Evolutionary conservation across 2,797 vertebrate genomes (phyloP).

Genomic region (Acestrorhynchus altus): DNA sequence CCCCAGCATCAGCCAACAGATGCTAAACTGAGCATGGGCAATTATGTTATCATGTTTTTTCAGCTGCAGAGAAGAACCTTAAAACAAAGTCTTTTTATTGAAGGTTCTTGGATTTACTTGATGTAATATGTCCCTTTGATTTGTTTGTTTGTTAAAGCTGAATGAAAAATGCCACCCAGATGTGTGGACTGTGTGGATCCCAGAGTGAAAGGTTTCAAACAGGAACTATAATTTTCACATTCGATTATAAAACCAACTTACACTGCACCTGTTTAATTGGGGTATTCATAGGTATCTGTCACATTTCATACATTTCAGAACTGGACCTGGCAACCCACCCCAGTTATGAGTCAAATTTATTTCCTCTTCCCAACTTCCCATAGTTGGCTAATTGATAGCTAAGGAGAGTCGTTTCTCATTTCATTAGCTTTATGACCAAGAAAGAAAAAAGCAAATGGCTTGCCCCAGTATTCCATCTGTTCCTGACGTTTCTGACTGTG

Average conservation of each 20-base stretch:
- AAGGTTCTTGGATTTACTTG: too few relatives aligned
- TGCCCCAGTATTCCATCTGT: neutral
- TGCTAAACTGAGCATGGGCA: too few relatives aligned
- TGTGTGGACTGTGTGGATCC: too few relatives aligned
- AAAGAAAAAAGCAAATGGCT: conserved; percentile 5
- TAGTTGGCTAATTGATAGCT: conserved; percentile 7
- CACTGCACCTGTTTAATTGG: neutral
- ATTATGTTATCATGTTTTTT: too few relatives aligned
- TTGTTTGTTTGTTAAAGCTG: too few relatives aligned
- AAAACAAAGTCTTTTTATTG: too few relatives aligned
- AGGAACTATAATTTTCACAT: neutral
- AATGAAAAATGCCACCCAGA: too few relatives aligned
- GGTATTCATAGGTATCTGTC: neutral
- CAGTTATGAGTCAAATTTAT: neutral
- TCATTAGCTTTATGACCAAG: conserved; percentile 15
- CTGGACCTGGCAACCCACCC: neutral
- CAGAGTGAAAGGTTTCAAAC: too few relatives aligned
- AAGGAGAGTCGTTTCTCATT: neutral
- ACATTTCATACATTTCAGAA: neutral
- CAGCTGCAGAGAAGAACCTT: too few relatives aligned
- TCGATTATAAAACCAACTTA: too few relatives aligned
- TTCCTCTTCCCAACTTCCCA: neutral
- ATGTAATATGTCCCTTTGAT: too few relatives aligned
- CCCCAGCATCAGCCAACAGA: too few relatives aligned
- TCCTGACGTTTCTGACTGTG: neutral